Base-by-base conservation (phyloP, 2,797 vertebrate species). In the Chaenodraco wilsoni region DNA sequence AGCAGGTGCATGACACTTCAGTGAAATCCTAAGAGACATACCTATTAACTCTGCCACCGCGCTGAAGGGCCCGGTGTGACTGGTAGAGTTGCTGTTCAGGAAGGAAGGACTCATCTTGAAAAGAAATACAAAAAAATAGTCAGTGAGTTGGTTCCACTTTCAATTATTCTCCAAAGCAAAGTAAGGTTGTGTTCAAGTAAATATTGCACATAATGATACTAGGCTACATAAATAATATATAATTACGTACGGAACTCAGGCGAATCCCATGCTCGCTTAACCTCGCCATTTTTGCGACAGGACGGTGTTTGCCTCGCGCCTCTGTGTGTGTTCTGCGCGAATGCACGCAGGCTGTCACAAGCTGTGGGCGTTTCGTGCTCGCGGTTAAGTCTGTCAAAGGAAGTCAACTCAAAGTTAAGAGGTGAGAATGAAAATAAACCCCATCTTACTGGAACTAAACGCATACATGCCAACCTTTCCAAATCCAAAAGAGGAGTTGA, bases 21-120 rank as follows among this genome's bases (percentile, higher is more conserved):
- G 1, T 3, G 27, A 0, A 12, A 3, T 3, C 3, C 31, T 19
- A 3, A 1, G 13, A 11, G 1, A 11, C 77, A 6, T 78, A 96
- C 95, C 94, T 90, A 95, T 91, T 56, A 96, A 77, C 84, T 96
- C 94, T 5, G 95, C 95, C 81, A 95, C 90, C 3, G 96, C 95
- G 86, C 95, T 94, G 93, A 95, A 96, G 27, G 96, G 95, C 93
- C 95, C 94, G 62, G 93, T 95, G 55, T 94, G 95, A 90, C 94
- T 96, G n/a, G 93, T 94, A 45, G 95, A 95, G 92, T 95, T 95
- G 85, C 94, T 95, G 90, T 93, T 92, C 77, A 95, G 92, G 83
- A 93, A 96, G 77, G 93, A 90, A 50, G 95, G 95, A 65, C 94
- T 95, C 92, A 95, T 95, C 96, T 95, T 61, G 44, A 82, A 61